A percentile compares a stretch with the other conserved stretches of the same genome.
Evolutionary conservation across 2,888 invertebrate species (phyloP).

Genomic region (Cepaea hortensis): DNA sequence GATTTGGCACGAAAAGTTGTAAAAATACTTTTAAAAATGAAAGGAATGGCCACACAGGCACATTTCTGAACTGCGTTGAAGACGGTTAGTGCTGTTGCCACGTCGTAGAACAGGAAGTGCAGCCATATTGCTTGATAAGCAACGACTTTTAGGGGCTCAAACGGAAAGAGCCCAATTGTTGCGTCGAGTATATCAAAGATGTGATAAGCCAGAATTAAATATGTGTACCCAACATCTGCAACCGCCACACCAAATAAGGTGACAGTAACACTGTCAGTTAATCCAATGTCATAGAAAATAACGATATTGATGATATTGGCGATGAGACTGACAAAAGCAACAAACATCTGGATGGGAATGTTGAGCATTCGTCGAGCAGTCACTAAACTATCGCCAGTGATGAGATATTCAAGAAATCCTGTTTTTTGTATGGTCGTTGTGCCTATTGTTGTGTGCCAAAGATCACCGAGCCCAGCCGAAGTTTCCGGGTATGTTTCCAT

Average conservation of each 20-base stretch:
- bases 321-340: neutral
- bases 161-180: conserved; percentile 12
- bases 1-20: neutral
- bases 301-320: conserved; percentile 22
- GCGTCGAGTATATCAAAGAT: conserved; percentile 2
- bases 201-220: conserved; percentile 5
- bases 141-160: neutral
- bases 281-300: conserved; percentile 14
- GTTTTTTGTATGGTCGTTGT: no score
- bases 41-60: conserved; percentile 25
- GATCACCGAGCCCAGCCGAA: no score
- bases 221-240: neutral
- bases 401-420: neutral
- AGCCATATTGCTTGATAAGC: neutral
- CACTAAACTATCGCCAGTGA: neutral
- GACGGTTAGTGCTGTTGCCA: neutral
- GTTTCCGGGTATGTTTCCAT: no score
- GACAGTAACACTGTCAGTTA: conserved; percentile 1
- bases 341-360: conserved; percentile 13
- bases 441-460: no score
- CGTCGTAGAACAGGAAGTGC: neutral
- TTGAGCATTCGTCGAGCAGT: neutral
- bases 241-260: neutral
- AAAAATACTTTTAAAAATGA: conserved; percentile 21
- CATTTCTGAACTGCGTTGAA: conserved; percentile 33